phyloP scores from a whole-genome alignment of 2,113 vertebrate species.

The Otolemur garnettii region DNA sequence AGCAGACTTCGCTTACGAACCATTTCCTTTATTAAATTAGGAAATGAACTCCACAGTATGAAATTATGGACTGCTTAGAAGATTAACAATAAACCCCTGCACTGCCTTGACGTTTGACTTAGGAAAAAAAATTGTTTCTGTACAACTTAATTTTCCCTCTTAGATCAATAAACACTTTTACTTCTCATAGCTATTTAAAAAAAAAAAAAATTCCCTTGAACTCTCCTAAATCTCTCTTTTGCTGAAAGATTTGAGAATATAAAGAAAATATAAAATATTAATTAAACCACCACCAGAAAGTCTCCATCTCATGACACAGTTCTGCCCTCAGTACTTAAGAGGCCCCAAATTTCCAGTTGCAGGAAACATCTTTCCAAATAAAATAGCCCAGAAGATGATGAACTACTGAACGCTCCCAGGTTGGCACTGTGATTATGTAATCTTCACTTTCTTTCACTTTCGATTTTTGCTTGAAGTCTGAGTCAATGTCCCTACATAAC shows the following conservation, averaged over 20 bases:
- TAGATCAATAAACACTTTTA: background rate
- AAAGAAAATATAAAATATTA: background rate
- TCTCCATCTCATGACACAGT: background rate
- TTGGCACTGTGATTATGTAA: background rate
- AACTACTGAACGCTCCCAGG: background rate
- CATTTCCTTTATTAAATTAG: background rate
- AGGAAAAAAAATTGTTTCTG: background rate
- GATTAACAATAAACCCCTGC: background rate
- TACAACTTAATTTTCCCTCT: slow-evolving; percentile 24
- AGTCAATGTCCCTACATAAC: background rate
- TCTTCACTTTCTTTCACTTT: background rate
- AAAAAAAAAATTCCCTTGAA: slow-evolving; percentile 18
- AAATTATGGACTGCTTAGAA: slow-evolving; percentile 38
- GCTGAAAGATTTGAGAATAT: slow-evolving; percentile 30
- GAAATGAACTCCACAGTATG: background rate
- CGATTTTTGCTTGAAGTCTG: background rate
- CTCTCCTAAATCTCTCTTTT: slow-evolving; percentile 39
- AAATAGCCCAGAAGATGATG: background rate
- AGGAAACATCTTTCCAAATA: background rate
- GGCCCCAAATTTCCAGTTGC: background rate
- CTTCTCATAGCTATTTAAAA: background rate
- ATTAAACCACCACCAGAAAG: slow-evolving; percentile 26
- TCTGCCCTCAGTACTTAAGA: background rate
- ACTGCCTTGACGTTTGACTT: background rate
- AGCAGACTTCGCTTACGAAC: background rate